Base-by-base conservation (phyloP, 2,888 invertebrate genomes). In the Sabatieria punctata region DNA sequence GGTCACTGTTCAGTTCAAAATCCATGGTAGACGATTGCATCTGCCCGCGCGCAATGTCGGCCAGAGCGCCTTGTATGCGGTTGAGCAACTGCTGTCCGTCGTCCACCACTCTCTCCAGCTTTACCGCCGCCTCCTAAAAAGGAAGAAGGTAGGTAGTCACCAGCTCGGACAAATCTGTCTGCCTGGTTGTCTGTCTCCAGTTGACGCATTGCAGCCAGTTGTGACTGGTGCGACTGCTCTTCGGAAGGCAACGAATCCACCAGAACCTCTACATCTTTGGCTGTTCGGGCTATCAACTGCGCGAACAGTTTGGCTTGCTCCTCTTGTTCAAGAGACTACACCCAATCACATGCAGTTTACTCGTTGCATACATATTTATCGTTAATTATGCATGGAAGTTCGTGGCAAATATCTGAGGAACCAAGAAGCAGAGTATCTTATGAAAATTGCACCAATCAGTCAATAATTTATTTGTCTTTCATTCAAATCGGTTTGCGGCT, bases 171-270 rank as follows among this genome's bases (percentile, higher is more conserved):
- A n/a, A n/a, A n/a, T n/a, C n/a, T n/a, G n/a, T n/a, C n/a, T n/a
- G n/a, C 33, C 40, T 48, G 26, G 19, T 45, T 45, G 4, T 25
- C 26, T 15, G 18, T 19, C 18, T 38, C 45, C 45, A 39, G 21
- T n/a, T n/a, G n/a, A n/a, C n/a, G n/a, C n/a, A n/a, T n/a, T n/a
- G n/a, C n/a, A n/a, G n/a, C n/a, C 22, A 11, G 3, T 30, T 24
- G 19, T 6, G 13, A 22, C 70, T 91, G 91, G 11, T 89, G 70
- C 65, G 91, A 88, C n/a, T 82, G 79, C 0, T 88, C 86, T 38
- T 84, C 85, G 59, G 93, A 93, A 0, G 93, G 93, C 38, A 95
- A 68, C 1, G 89, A 89, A 61, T 93, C 91, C 51, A 95, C 91
- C 2, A 95, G 70, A 0, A 85, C 84, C 64, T 97, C 95, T 51